Evolutionary conservation across 2,888 invertebrate genomes (phyloP).

Genomic region (Oeneis ivallda): DNA sequence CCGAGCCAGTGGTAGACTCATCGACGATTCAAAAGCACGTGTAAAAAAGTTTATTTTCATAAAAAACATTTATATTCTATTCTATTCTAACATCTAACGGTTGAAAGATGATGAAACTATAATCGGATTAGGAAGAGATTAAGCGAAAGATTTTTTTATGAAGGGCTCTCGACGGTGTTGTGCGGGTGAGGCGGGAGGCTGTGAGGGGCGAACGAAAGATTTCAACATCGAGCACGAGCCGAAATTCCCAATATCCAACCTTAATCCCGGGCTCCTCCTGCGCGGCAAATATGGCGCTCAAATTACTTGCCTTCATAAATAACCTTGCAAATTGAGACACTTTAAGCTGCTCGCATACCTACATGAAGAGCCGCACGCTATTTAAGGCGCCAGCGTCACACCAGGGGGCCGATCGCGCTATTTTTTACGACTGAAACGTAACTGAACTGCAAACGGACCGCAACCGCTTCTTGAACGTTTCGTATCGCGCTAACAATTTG

Average conservation of each 20-base stretch:
- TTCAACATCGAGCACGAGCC: conserved; percentile 33
- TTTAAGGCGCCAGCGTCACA: too few species aligned
- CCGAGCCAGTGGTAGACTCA: too few species aligned
- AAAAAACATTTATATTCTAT: too few species aligned
- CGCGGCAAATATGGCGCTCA: conserved; percentile 37
- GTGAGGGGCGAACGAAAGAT: conserved; percentile 30
- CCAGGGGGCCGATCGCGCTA: too few species aligned
- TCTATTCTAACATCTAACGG: too few species aligned
- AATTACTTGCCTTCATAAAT: conserved; percentile 35
- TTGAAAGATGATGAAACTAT: neutral
- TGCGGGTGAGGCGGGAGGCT: neutral
- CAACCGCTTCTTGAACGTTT: too few species aligned
- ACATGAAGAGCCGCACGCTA: too few species aligned
- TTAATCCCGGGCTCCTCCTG: conserved; percentile 34
- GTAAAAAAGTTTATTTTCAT: too few species aligned
- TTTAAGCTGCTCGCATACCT: neutral
- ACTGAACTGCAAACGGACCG: too few species aligned
- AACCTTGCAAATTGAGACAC: neutral
- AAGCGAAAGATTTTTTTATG: neutral
- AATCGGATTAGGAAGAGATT: neutral
- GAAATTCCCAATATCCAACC: conserved; percentile 42
- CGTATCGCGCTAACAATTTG: too few species aligned
- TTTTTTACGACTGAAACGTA: too few species aligned
- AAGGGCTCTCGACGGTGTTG: neutral
- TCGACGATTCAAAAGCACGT: too few species aligned